A percentile compares a stretch with the other conserved stretches of the same genome.
phyloP scores from a whole-genome alignment of 2,888 invertebrate genomes.

The Temnothorax ravouxi region DNA sequence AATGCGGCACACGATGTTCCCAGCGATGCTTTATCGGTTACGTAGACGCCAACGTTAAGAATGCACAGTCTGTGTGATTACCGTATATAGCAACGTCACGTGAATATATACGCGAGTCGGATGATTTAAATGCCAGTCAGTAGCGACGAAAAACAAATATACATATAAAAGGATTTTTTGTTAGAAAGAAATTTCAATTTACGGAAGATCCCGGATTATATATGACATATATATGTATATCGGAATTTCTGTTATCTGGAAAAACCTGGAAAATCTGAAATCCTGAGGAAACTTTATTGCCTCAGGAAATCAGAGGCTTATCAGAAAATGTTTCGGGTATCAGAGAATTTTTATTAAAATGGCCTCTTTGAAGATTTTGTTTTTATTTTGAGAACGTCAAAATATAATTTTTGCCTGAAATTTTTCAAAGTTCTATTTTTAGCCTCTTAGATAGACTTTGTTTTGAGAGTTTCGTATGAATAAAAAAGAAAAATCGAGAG shows the following conservation, averaged over 20 bases:
- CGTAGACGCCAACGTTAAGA: constrained; percentile 57
- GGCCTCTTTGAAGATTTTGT: background rate
- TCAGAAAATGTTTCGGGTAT: background rate
- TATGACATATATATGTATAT: too few species aligned
- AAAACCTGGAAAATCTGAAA: background rate
- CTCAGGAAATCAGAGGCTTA: background rate
- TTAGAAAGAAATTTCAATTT: background rate
- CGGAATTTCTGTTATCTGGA: background rate
- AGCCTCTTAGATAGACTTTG: background rate
- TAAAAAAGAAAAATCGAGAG: background rate
- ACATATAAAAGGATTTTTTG: background rate
- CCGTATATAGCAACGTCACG: background rate
- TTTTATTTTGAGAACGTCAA: background rate
- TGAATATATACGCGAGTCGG: background rate
- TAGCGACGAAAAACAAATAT: background rate
- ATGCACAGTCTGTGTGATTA: constrained; percentile 65
- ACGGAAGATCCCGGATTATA: background rate
- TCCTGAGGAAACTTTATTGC: background rate
- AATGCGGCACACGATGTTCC: constrained; percentile 50
- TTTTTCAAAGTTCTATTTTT: background rate
- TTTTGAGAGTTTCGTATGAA: background rate
- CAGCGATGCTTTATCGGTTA: constrained; percentile 59
- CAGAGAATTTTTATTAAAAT: background rate
- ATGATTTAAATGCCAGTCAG: constrained; percentile 1
- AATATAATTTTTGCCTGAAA: background rate